These are phyloP conservation scores for Acrobasis suavella DNA, from an alignment of 2,888 invertebrate species.

Conservation along the genomic window DNA sequence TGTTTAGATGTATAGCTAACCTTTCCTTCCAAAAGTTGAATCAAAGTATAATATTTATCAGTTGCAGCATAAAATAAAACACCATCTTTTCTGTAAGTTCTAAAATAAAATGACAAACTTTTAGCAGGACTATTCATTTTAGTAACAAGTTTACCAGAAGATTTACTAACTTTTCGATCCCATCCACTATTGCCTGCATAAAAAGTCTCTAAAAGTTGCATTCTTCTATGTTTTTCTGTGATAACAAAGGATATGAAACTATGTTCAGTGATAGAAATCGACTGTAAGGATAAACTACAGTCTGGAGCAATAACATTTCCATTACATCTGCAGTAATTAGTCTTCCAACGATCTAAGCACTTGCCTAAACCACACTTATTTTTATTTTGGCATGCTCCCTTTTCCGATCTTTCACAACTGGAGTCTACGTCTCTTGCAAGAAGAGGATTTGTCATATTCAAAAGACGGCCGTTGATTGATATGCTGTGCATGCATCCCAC, in stretches of 20 bases:
- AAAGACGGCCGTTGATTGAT: conserved; percentile 90
- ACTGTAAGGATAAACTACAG: conserved; percentile 89
- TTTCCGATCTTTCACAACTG: conserved; percentile 88
- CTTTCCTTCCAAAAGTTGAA: conserved; percentile 89
- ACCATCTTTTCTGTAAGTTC: conserved; percentile 90
- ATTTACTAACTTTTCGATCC: conserved; percentile 71
- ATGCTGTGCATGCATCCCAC: conserved; percentile 97
- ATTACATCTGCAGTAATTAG: conserved; percentile 87
- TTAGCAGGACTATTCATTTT: conserved; percentile 84
- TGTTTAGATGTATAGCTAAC: conserved; percentile 91
- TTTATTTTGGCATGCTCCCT: conserved; percentile 84
- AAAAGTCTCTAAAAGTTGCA: conserved; percentile 91
- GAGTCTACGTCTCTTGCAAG: conserved; percentile 87
- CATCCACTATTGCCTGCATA: conserved; percentile 89
- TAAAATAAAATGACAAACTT: conserved; percentile 89
- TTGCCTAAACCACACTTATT: conserved; percentile 82
- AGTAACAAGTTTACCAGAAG: conserved; percentile 49
- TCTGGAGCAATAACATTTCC: conserved; percentile 88
- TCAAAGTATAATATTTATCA: conserved; percentile 92
- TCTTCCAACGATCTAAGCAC: conserved; percentile 94
- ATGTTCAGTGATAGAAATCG: conserved; percentile 90
- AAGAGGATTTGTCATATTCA: conserved; percentile 91
- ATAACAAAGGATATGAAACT: conserved; percentile 90
- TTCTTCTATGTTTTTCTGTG: conserved; percentile 92
- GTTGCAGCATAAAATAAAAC: conserved; percentile 93